Evolutionary conservation across 2,113 vertebrate genomes (phyloP).

Genomic region (Carlito syrichta): DNA sequence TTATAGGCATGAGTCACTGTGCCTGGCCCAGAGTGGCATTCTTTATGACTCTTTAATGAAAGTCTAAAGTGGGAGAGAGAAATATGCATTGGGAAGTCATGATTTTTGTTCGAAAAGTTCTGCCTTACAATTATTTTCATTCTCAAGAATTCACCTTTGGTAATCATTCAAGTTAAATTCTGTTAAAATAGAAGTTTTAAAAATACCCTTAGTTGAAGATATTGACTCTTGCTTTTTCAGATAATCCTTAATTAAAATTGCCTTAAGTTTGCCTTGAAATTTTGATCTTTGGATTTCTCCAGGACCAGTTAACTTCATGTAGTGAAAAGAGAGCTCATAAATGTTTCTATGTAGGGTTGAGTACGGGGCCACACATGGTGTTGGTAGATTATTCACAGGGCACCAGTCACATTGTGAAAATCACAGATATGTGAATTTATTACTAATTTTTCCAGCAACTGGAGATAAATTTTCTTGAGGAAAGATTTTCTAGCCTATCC

Average conservation of each 20-base stretch:
- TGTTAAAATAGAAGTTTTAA: not conserved
- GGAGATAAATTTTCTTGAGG: too few species aligned
- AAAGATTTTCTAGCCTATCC: too few species aligned
- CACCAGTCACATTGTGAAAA: too few species aligned
- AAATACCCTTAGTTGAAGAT: not conserved
- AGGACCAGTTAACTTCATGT: too few species aligned
- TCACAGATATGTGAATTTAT: too few species aligned
- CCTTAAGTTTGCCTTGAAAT: not conserved
- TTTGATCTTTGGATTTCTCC: too few species aligned
- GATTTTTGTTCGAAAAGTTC: not conserved
- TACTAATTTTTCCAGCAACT: too few species aligned
- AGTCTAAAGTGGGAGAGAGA: not conserved
- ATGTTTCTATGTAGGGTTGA: too few species aligned
- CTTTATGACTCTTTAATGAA: not conserved
- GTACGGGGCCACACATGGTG: too few species aligned
- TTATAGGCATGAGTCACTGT: too few species aligned
- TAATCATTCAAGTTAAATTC: not conserved
- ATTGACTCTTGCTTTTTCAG: not conserved
- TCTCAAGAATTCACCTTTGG: not conserved
- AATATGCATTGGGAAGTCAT: not conserved
- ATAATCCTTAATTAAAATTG: not conserved
- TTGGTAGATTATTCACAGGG: too few species aligned
- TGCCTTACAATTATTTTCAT: not conserved
- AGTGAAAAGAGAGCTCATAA: too few species aligned
- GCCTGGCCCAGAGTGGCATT: not conserved